Conservation (phyloP, 2,888 invertebrate species). For the Dicranocentrus wangi region DNA sequence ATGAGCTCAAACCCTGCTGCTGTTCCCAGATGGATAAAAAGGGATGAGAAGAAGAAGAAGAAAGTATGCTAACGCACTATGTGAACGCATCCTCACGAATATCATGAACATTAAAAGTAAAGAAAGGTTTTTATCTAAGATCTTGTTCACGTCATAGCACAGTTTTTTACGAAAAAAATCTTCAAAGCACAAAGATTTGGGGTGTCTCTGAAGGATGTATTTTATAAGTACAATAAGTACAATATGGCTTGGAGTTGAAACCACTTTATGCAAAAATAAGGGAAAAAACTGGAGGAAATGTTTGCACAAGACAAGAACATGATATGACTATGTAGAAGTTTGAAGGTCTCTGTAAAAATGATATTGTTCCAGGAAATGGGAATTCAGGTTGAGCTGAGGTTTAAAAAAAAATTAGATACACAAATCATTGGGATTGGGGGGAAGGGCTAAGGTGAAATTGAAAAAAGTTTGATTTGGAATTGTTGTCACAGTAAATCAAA, state of each 20-base stretch:
- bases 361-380: not conserved
- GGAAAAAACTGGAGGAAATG: too few species aligned
- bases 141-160: constrained; percentile 1
- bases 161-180: not conserved
- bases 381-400: too few species aligned
- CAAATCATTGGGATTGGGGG: too few species aligned
- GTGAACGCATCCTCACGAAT: constrained; percentile 24
- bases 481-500: too few species aligned
- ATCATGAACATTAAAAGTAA: constrained; percentile 29
- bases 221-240: too few species aligned
- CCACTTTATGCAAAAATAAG: constrained; percentile 37
- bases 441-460: too few species aligned
- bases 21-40: constrained; percentile 23
- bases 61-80: constrained; percentile 17
- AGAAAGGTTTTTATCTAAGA: not conserved
- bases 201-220: too few species aligned
- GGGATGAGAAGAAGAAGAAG: not conserved
- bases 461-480: too few species aligned
- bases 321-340: constrained; percentile 34
- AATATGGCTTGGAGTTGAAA: too few species aligned
- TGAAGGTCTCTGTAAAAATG: not conserved
- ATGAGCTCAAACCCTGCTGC: constrained; percentile 14
- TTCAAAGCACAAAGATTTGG: too few species aligned
- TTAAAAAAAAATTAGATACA: too few species aligned
- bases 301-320: constrained; percentile 51